phyloP scores from a whole-genome alignment of 2,888 invertebrate genomes.

The Nemapogon koenigi region DNA sequence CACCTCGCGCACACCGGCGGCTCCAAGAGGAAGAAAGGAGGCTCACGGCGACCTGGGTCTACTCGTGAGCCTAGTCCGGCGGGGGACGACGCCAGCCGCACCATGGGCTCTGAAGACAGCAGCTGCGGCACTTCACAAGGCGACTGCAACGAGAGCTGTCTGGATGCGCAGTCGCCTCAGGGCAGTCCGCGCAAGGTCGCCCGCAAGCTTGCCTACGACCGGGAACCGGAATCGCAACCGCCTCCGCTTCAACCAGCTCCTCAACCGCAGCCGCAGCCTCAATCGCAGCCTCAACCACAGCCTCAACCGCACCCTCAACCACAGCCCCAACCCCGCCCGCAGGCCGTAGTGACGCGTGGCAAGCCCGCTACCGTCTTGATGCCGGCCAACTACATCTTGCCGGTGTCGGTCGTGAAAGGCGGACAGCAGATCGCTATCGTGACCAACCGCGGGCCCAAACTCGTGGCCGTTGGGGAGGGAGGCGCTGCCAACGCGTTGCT shows the following conservation, averaged over 20 bases:
- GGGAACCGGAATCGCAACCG: slow-evolving; percentile 38
- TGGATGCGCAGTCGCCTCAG: slow-evolving; percentile 58
- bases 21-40: slow-evolving; percentile 73
- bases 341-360: too few species aligned
- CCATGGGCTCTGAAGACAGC: slow-evolving; percentile 79
- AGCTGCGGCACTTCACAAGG: slow-evolving; percentile 72
- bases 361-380: slow-evolving; percentile 71
- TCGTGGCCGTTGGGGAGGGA: slow-evolving; percentile 50
- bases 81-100: slow-evolving; percentile 72
- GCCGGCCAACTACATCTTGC: slow-evolving; percentile 75
- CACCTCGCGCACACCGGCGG: slow-evolving; percentile 76
- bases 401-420: slow-evolving; percentile 74
- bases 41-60: slow-evolving; percentile 63
- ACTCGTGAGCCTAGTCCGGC: slow-evolving; percentile 66
- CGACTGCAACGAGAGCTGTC: slow-evolving; percentile 50
- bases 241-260: slow-evolving; percentile 21
- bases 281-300: too few species aligned
- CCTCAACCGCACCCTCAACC: slow-evolving; percentile 67
- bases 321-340: slow-evolving; percentile 22
- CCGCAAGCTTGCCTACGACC: slow-evolving; percentile 50
- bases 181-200: slow-evolving; percentile 54
- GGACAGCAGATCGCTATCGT: slow-evolving; percentile 77
- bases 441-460: slow-evolving; percentile 70
- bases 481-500: slow-evolving; percentile 69
- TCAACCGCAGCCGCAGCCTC: slow-evolving; percentile 41